Evolutionary conservation across 2,113 vertebrate genomes (phyloP).

Genomic region (Silurus meridionalis): DNA sequence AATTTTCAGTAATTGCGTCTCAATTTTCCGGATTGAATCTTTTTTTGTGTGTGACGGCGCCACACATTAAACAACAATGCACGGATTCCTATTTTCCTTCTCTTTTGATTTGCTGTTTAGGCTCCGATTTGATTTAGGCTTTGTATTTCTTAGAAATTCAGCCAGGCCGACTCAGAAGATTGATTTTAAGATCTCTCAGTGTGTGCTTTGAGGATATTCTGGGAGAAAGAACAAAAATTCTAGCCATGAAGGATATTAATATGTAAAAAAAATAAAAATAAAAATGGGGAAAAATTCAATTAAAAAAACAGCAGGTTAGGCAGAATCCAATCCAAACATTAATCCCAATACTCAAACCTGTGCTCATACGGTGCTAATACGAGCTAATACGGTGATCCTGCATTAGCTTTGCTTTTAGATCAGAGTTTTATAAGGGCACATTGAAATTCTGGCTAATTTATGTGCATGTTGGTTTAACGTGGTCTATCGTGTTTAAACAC

Average conservation of each 20-base stretch:
- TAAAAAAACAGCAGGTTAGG: neutral
- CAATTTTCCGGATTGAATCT: constrained; percentile 16
- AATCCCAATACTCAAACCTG: neutral
- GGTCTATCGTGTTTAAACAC: neutral
- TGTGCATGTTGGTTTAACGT: neutral
- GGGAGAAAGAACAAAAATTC: neutral
- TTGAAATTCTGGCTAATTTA: neutral
- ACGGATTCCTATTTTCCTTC: neutral
- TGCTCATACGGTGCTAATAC: neutral
- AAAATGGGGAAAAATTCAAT: neutral
- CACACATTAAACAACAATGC: neutral
- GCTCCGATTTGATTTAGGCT: neutral
- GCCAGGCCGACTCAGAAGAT: neutral
- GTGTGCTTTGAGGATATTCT: neutral
- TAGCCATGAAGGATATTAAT: neutral
- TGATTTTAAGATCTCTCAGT: neutral
- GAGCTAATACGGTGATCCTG: neutral
- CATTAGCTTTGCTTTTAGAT: neutral
- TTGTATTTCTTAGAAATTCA: neutral
- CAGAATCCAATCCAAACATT: neutral
- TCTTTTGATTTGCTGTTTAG: neutral
- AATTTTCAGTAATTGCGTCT: constrained; percentile 25
- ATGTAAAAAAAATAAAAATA: neutral
- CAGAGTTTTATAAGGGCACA: neutral
- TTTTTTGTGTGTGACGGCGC: neutral